Conservation (phyloP, 2,888 invertebrate genomes). For the Agrotis segetum region DNA sequence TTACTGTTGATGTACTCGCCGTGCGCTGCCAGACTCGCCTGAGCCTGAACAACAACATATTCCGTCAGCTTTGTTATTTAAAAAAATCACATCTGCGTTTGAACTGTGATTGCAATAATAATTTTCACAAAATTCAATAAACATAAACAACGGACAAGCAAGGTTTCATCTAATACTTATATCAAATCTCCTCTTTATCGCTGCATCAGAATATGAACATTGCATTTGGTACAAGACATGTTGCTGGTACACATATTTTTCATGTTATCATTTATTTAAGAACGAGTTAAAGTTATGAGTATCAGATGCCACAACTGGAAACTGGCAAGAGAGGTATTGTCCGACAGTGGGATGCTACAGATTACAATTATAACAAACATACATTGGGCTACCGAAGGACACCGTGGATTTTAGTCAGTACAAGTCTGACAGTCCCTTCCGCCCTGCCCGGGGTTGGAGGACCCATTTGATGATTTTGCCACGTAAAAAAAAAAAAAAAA, state of each 20-base stretch:
- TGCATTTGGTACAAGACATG: neutral
- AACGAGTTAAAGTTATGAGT: no score
- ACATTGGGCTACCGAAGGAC: no score
- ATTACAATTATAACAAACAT: neutral
- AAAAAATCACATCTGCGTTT: neutral
- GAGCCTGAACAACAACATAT: conserved; percentile 75
- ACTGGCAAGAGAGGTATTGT: neutral
- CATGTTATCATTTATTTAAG: neutral
- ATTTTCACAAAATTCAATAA: neutral
- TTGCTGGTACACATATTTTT: neutral
- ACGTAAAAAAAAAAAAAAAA: no score
- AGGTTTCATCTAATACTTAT: neutral
- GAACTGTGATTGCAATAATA: neutral
- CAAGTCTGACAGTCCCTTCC: no score
- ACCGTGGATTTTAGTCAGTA: no score
- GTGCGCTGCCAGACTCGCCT: conserved; percentile 86
- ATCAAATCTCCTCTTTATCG: neutral
- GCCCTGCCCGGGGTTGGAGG: no score
- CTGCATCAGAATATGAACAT: neutral
- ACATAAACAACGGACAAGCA: neutral
- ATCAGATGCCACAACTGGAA: no score
- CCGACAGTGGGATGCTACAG: neutral
- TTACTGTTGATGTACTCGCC: conserved; percentile 90
- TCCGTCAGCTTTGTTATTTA: neutral
- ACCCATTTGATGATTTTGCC: no score